Conservation (phyloP, 1,140 invertebrate species). For the Rhizoglyphus robini region DNA sequence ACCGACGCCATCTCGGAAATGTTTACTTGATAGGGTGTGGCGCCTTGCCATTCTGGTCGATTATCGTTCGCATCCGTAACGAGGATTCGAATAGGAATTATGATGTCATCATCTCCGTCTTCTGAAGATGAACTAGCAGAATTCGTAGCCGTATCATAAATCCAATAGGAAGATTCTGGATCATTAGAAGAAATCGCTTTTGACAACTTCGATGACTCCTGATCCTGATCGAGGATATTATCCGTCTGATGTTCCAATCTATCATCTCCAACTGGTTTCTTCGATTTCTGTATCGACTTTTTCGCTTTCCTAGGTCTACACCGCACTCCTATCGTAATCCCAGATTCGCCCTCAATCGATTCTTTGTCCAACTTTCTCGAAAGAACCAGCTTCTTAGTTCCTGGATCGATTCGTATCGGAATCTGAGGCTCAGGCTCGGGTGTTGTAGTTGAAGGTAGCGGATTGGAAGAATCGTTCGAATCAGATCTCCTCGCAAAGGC, state of each 20-base stretch:
- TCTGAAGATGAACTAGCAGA: background rate
- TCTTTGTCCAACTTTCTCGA: constrained; percentile 65
- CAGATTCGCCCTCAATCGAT: constrained; percentile 26
- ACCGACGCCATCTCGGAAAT: constrained; percentile 69
- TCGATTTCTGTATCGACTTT: constrained; percentile 44
- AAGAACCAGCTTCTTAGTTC: constrained; percentile 65
- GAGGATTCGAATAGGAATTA: constrained; percentile 72
- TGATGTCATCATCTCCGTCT: constrained; percentile 51
- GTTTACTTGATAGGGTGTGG: constrained; percentile 59
- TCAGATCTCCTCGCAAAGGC: background rate
- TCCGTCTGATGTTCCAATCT: too few species aligned
- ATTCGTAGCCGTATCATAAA: background rate
- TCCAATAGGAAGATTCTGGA: background rate
- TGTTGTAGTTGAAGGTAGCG: background rate
- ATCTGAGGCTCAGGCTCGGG: constrained; percentile 32
- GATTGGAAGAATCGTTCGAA: background rate
- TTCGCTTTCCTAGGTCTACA: constrained; percentile 23
- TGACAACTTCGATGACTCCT: background rate
- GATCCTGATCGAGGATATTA: too few species aligned
- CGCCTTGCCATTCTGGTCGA: constrained; percentile 39
- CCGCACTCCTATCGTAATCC: constrained; percentile 26
- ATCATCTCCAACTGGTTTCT: too few species aligned
- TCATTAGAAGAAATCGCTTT: background rate
- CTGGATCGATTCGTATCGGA: constrained; percentile 55
- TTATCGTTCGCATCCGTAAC: constrained; percentile 84